Evolutionary conservation across 2,888 invertebrate species (phyloP).

Genomic region (Ellobium chinense): DNA sequence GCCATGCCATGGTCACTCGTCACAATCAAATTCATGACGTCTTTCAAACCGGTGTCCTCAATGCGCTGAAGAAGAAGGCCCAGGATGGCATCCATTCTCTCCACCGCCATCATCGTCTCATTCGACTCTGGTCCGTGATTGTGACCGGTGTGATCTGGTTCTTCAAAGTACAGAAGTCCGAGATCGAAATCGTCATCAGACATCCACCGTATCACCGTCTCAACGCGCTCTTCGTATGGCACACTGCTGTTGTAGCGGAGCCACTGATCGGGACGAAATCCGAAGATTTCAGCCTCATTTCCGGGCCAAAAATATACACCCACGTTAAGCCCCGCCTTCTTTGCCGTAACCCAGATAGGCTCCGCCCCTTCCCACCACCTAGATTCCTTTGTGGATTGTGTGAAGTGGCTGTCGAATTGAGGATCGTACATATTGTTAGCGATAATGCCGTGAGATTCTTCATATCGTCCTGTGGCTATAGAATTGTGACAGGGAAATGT

Average conservation of each 20-base stretch:
- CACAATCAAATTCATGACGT: slow-evolving; percentile 66
- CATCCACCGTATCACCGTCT: slow-evolving; percentile 81
- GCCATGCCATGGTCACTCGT: slow-evolving; percentile 75
- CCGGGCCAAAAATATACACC: slow-evolving; percentile 84
- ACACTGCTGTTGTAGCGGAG: slow-evolving; percentile 77
- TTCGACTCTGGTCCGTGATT: slow-evolving; percentile 62
- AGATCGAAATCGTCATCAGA: slow-evolving; percentile 56
- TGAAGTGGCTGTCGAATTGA: slow-evolving; percentile 18
- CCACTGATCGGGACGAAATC: slow-evolving; percentile 77
- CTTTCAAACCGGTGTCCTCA: slow-evolving; percentile 40
- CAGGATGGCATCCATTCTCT: slow-evolving; percentile 29
- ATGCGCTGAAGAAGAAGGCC: background rate
- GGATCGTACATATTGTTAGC: slow-evolving; percentile 48
- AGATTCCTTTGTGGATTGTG: slow-evolving; percentile 51
- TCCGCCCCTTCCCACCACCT: slow-evolving; percentile 73
- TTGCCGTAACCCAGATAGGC: slow-evolving; percentile 77
- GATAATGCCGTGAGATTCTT: slow-evolving; percentile 84
- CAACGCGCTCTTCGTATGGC: slow-evolving; percentile 82
- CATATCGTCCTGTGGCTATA: slow-evolving; percentile 85
- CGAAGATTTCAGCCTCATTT: slow-evolving; percentile 80
- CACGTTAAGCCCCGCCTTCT: slow-evolving; percentile 79
- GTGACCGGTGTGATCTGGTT: slow-evolving; percentile 67
- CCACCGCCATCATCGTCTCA: slow-evolving; percentile 45
- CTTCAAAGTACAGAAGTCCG: slow-evolving; percentile 67
- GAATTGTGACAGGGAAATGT: slow-evolving; percentile 87